These are phyloP conservation scores for Platalea minor DNA, from an alignment of 2,797 vertebrate species.

Conservation along the genomic window DNA sequence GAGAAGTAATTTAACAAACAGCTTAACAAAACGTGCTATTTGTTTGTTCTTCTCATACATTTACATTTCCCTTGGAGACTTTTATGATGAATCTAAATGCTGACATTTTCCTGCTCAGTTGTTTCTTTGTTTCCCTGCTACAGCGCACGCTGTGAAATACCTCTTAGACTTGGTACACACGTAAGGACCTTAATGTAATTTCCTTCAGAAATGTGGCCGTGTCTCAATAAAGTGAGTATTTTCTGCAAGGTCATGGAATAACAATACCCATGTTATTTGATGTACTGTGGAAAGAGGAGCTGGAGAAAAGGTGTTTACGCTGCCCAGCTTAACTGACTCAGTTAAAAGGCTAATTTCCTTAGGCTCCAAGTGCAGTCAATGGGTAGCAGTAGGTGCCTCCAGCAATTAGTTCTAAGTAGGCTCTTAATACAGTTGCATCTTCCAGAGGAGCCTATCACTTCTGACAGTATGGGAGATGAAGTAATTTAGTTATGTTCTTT, in stretches of 20 bases:
- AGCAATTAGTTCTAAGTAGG: not conserved
- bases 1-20: not conserved
- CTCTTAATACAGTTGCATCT: not conserved
- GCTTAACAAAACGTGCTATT: not conserved
- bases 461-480: not conserved
- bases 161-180: not conserved
- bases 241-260: not conserved
- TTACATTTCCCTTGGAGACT: not conserved
- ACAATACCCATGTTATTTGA: not conserved
- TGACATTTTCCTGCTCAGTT: not conserved
- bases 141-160: not conserved
- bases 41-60: not conserved
- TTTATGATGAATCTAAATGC: not conserved
- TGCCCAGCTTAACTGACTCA: not conserved
- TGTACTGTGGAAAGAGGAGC: not conserved
- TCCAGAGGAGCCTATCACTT: not conserved
- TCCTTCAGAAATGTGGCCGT: not conserved
- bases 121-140: not conserved
- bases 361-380: not conserved
- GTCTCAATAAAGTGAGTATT: not conserved
- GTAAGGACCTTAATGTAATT: not conserved
- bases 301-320: not conserved
- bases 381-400: not conserved
- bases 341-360: not conserved
- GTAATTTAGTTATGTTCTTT: not conserved